Evolutionary conservation across 2,888 invertebrate species (phyloP), one percentile per base, ranked within the genome.

Genomic region (Andrena hattorfiana): DNA sequence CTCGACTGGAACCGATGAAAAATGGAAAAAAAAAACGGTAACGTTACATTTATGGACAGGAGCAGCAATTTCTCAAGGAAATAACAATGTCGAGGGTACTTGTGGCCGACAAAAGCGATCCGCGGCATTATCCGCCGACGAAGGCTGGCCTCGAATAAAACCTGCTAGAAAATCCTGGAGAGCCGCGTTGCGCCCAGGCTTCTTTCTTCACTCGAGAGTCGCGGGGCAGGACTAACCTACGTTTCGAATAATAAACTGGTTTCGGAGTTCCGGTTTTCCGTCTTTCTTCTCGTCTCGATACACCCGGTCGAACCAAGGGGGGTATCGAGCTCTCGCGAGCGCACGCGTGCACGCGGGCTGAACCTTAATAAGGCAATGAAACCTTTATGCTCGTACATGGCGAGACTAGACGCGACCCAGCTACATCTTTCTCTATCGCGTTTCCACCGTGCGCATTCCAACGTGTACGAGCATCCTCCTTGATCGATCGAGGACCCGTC

Each of bases 211-310:
- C 60, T 62, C 30, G 70, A 16, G 28, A 68, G 35, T 32, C 63
- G 49, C 35, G 48, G 49, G 13, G 66, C 83, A 62, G 73, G 70
- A 74, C 77, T 81, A 78, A 71, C 85, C 77, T 77, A 78, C 87
- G 84, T 86, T 86, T 88, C 86, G 83, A 82, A 86, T 87, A 90
- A 89, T 87, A 86, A 91, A 90, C 90, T 87, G 85, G 90, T 87
- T 87, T 87, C 75, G 77, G 69, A 89, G 91, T 92, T 91, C 92
- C 91, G 92, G 92, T 91, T 91, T 90, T 89, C 89, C 89, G 85
- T 89, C 89, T 86, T 89, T 88, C 86, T 85, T 87, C 56, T 56
- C 87, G 86, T 78, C 71, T 66, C 77, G 56, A 63, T 66, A 68
- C 56, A 56, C 54, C 69, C 70, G 80, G 35, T 59, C 75, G 71